Evolutionary conservation across 2,797 vertebrate genomes (phyloP).

Genomic region (Cuculus canorus): DNA sequence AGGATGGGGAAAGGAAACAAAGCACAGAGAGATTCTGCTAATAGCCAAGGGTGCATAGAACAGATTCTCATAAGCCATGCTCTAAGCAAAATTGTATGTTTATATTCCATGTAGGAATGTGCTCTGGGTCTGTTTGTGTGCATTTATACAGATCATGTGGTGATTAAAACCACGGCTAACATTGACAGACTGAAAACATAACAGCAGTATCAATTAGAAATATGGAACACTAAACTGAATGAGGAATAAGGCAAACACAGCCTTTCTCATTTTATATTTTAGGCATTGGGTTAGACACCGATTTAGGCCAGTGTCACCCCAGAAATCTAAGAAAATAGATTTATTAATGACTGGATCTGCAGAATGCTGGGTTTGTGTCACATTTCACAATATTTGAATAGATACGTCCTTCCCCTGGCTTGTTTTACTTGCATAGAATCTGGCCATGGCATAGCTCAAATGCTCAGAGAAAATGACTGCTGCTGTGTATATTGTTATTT

Average conservation of each 20-base stretch:
- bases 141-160: not conserved
- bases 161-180: not conserved
- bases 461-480: not conserved
- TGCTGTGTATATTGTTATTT: conserved; percentile 35
- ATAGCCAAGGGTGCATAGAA: not conserved
- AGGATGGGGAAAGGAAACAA: not conserved
- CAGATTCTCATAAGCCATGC: not conserved
- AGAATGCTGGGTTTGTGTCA: not conserved
- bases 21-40: not conserved
- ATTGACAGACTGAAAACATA: not conserved
- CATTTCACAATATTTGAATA: not conserved
- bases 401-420: not conserved
- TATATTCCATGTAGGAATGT: not conserved
- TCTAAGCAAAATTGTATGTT: not conserved
- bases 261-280: not conserved
- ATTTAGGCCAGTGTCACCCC: not conserved
- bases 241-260: not conserved
- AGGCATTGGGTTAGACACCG: not conserved
- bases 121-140: not conserved
- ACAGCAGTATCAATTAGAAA: not conserved
- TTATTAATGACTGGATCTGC: not conserved
- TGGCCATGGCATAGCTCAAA: not conserved
- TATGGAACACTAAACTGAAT: not conserved
- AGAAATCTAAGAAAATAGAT: not conserved
- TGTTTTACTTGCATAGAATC: not conserved